phyloP scores from a whole-genome alignment of 2,888 invertebrate genomes.

The Labia minor region DNA sequence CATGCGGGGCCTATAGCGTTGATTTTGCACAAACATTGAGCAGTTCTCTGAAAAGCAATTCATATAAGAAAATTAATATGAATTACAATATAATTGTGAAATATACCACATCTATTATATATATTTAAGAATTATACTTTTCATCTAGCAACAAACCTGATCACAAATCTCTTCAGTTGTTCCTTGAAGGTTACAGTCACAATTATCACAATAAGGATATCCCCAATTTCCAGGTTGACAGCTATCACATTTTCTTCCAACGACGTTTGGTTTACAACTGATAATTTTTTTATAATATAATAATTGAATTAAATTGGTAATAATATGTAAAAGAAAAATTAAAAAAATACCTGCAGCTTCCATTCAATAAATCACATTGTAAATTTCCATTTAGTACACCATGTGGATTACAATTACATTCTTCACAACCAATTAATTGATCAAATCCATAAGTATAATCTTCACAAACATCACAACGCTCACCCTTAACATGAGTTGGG shows the following conservation, averaged over 20 bases:
- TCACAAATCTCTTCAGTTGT: slow-evolving; percentile 82
- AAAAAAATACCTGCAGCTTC: slow-evolving; percentile 58
- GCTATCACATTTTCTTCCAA: slow-evolving; percentile 77
- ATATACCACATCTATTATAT: no score
- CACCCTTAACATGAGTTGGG: slow-evolving; percentile 80
- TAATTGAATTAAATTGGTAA: not conserved
- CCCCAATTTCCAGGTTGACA: slow-evolving; percentile 74
- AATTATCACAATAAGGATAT: slow-evolving; percentile 80
- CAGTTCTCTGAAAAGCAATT: slow-evolving; percentile 35
- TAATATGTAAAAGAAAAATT: not conserved
- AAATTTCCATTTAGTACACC: slow-evolving; percentile 67
- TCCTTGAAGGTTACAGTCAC: slow-evolving; percentile 71
- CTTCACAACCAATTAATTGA: slow-evolving; percentile 87
- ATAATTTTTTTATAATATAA: slow-evolving; percentile 23
- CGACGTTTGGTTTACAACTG: slow-evolving; percentile 75
- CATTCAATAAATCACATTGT: slow-evolving; percentile 80
- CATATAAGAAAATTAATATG: no score
- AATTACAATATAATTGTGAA: not conserved
- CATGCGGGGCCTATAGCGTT: slow-evolving; percentile 66
- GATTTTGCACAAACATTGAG: slow-evolving; percentile 71
- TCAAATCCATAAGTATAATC: slow-evolving; percentile 86
- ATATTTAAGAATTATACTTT: not conserved
- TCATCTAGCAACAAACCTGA: slow-evolving; percentile 37
- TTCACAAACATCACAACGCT: slow-evolving; percentile 79
- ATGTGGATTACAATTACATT: slow-evolving; percentile 76